Evolutionary conservation across 2,888 invertebrate genomes (phyloP), one percentile per base, ranked within the genome.

Genomic region (Neoscelio sp.): DNA sequence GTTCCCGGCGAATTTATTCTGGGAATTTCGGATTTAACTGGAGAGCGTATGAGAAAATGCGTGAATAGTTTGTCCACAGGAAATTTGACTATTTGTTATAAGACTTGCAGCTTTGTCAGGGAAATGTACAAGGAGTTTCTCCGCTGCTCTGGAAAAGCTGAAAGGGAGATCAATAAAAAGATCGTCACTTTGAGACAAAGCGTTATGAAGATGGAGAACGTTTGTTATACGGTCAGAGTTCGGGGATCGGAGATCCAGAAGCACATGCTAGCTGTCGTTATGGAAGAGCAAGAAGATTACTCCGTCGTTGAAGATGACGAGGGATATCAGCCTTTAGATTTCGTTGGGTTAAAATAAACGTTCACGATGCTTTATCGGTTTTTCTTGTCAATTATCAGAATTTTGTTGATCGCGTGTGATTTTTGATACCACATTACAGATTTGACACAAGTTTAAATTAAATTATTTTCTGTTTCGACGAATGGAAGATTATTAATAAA

Each of bases 11-110:
- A 94, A 78, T 94, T 92, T 82, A 91, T 98, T 86, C 90, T 98
- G 35, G 98, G 98, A 0, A 90, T 98, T 28, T 95, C 95, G 0
- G 98, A 98, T 91, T 92, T 97, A 20, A 97, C 96, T 0, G 98
- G 98, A 0, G 98, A 98, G 89, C 89, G 98, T 40, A 98, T 98
- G 98, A 92, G 98, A 52, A 93, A 95, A 82, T 96, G 97, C 60
- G 96, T 98, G 4, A 96, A 95, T 87, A 95, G 95, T 83, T 92
- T 97, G 65, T 94, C 95, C 0, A 93, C 93, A 74, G 96, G 96
- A 0, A 94, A 96, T 80, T 93, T 94, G 8, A 92, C 93, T 1
- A 94, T 93, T 44, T 96, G 96, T 87, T 94, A 93, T 85, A 92
- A 93, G 62, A 93, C 94, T 0, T 96, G 96, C 85, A 92, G 93